Evolutionary conservation across 1,140 invertebrate species (phyloP).

Genomic region (Euglossa dilemma): DNA sequence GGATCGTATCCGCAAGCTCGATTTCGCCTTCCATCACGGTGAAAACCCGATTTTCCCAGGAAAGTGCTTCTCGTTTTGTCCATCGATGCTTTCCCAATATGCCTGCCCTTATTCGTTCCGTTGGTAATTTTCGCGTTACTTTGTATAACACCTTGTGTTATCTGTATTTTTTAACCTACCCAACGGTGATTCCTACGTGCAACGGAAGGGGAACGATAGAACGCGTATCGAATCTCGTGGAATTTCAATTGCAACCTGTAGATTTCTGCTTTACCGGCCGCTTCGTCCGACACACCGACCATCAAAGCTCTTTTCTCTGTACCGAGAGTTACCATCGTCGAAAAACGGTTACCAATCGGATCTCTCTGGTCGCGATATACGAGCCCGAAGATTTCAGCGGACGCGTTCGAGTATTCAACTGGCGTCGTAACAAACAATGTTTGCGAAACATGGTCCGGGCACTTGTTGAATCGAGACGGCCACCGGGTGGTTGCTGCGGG

Average conservation of each 20-base stretch:
- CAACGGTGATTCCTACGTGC: neutral
- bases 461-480: slow-evolving; percentile 81
- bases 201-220: too few relatives aligned
- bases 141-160: too few relatives aligned
- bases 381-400: slow-evolving; percentile 12
- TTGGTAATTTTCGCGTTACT: too few relatives aligned
- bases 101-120: too few relatives aligned
- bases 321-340: neutral
- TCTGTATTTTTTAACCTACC: neutral
- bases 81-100: slow-evolving; percentile 2
- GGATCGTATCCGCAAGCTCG: slow-evolving; percentile 41
- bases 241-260: neutral
- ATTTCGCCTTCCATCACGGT: slow-evolving; percentile 52
- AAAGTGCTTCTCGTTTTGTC: slow-evolving; percentile 8
- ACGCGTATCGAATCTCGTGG: too few relatives aligned
- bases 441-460: slow-evolving; percentile 69
- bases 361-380: too few relatives aligned
- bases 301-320: too few relatives aligned
- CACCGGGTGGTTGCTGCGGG: slow-evolving; percentile 37
- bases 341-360: neutral
- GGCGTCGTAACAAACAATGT: slow-evolving; percentile 62
- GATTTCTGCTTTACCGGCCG: neutral
- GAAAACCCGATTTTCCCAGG: slow-evolving; percentile 46
- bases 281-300: too few relatives aligned
- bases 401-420: slow-evolving; percentile 34